Percentiles rank a stretch among this genome's conserved stretches.
phyloP scores from a whole-genome alignment of 2,113 vertebrate species.

The Microtus oregoni region DNA sequence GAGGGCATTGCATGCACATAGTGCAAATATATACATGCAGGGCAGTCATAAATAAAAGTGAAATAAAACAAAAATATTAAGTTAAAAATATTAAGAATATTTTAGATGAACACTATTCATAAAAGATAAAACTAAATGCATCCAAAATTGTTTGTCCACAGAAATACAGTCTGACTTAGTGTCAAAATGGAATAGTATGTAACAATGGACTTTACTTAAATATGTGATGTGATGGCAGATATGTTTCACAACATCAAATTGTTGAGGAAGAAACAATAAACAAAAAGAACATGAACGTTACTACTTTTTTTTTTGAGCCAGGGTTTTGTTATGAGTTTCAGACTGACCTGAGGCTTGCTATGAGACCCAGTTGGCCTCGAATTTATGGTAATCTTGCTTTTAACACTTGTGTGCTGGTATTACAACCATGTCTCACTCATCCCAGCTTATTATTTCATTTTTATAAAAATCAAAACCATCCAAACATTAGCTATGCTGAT shows the following conservation, averaged over 20 bases:
- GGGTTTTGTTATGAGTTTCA: background rate
- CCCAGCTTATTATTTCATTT: background rate
- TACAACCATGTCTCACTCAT: background rate
- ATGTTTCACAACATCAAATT: slow-evolving; percentile 34
- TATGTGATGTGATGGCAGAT: background rate
- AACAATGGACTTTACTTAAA: background rate
- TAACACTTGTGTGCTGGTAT: background rate
- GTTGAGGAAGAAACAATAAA: background rate
- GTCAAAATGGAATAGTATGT: background rate
- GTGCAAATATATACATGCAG: background rate
- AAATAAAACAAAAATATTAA: background rate
- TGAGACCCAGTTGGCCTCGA: background rate
- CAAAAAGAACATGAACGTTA: background rate
- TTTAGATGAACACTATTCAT: background rate
- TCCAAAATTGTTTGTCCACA: background rate
- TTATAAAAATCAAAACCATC: background rate
- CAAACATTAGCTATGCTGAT: slow-evolving; percentile 20
- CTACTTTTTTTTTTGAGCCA: background rate
- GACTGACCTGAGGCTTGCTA: background rate
- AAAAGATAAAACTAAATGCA: slow-evolving; percentile 1
- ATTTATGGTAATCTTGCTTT: background rate
- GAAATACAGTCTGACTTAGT: slow-evolving; percentile 9
- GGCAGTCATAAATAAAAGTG: background rate
- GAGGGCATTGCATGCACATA: background rate
- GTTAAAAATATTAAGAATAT: background rate